Base-by-base conservation (phyloP, 2,888 invertebrate genomes). In the Malacosoma neustria region DNA sequence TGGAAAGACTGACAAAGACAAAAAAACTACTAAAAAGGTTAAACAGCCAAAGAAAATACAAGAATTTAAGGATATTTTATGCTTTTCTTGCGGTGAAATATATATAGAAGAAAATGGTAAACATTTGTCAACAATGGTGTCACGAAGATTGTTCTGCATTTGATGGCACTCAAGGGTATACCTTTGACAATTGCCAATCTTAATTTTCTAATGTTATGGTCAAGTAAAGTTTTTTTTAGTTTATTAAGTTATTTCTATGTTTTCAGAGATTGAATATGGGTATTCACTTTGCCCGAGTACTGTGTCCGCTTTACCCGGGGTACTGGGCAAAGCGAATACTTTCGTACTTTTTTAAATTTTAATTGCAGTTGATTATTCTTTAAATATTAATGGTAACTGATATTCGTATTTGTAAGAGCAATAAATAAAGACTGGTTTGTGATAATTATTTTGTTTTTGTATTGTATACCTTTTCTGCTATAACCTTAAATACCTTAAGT, bases 291-390 rank as follows among this genome's bases (percentile, higher is more conserved):
- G 41, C 41, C 41, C 38, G 29, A 38, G 38, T 34, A 40, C 40
- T 42, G 40, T 44, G 6, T 48, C 33, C 45, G 38, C 48, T 50
- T 48, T 45, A 45, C 39, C 47, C 38, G 35, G 43, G 39, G 42
- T 13, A 29, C 36, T 41, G 40, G 43, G 48, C 38, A 45, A 48
- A 48, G 45, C 37, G 45, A 44, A 47, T 45, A 47, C 40, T 45
- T 41, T 42, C 40, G 37, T 45, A 40, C 37, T 46, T 46, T 49
- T 46, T 45, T 34, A 34, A 46, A 46, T 45, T 43, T 39, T 43
- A 37, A 29, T 40, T 46, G 13, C 37, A 41, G 45, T 45, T 46
- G 30, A 41, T 44, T 29, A 37, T 41, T 43, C 32, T 43, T 46
- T 41, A 39, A 46, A 37, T 45, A 46, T 46, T 42, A 34, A 35